phyloP scores from a whole-genome alignment of 2,888 invertebrate species.

The Nomada fabriciana region DNA sequence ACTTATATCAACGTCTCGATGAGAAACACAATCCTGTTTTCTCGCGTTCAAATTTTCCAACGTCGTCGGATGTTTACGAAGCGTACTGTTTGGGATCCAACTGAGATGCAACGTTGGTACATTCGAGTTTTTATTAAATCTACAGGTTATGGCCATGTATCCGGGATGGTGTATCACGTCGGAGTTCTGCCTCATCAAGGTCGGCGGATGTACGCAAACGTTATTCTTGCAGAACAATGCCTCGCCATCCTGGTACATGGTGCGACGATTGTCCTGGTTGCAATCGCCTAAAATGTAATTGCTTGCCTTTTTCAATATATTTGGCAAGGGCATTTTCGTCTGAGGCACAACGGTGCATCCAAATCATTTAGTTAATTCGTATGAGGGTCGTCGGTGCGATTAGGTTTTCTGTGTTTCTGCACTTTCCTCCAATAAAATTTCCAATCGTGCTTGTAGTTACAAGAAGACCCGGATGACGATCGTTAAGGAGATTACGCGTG shows the following conservation, averaged over 20 bases:
- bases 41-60: constrained; percentile 86
- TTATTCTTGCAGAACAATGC: constrained; percentile 97
- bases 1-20: constrained; percentile 47
- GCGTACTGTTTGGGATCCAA: constrained; percentile 97
- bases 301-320: constrained; percentile 91
- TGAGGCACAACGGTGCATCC: constrained; percentile 1
- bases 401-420: neutral
- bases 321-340: constrained; percentile 89
- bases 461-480: constrained; percentile 1
- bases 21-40: constrained; percentile 77
- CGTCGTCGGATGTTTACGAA: constrained; percentile 93
- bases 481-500: constrained; percentile 20
- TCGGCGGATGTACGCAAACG: constrained; percentile 98
- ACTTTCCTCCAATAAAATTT: neutral
- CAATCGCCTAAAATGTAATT: constrained; percentile 91
- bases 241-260: constrained; percentile 91
- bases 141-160: constrained; percentile 95
- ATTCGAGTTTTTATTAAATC: constrained; percentile 91
- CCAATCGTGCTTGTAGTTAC: constrained; percentile 16
- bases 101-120: constrained; percentile 94
- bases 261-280: constrained; percentile 86
- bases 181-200: constrained; percentile 91
- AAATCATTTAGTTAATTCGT: constrained; percentile 50
- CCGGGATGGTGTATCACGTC: constrained; percentile 96
- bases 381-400: neutral